Percentiles rank a stretch among this genome's conserved stretches.
These are phyloP conservation scores for Melipona beecheii DNA, from an alignment of 2,888 invertebrate genomes.

Conservation along the genomic window DNA sequence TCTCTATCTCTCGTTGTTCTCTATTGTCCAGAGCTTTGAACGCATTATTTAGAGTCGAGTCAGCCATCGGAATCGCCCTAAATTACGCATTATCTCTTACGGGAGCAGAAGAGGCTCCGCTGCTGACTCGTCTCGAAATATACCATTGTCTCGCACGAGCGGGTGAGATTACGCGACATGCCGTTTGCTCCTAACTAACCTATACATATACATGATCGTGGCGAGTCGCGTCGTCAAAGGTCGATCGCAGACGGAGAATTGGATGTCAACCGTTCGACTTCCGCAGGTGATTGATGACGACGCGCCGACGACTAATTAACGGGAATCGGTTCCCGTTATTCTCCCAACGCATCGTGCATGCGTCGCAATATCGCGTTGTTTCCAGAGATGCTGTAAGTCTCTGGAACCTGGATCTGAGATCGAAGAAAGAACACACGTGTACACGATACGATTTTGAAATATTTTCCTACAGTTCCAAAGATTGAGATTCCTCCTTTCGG, in stretches of 20 bases:
- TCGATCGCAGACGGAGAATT: slow-evolving; percentile 34
- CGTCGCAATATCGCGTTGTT: not conserved
- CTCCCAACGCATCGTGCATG: slow-evolving; percentile 12
- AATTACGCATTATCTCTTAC: slow-evolving; percentile 68
- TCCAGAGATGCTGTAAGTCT: not conserved
- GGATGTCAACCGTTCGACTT: slow-evolving; percentile 48
- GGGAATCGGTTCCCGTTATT: slow-evolving; percentile 36
- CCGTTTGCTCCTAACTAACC: slow-evolving; percentile 49
- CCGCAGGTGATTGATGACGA: slow-evolving; percentile 46
- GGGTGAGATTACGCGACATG: slow-evolving; percentile 53
- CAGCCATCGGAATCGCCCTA: slow-evolving; percentile 59
- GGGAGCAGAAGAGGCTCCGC: slow-evolving; percentile 42
- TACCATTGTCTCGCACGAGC: slow-evolving; percentile 53
- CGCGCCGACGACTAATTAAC: slow-evolving; percentile 44
- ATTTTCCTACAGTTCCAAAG: too few relatives aligned
- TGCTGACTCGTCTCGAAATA: slow-evolving; percentile 64
- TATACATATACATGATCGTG: slow-evolving; percentile 41
- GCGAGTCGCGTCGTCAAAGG: slow-evolving; percentile 47
- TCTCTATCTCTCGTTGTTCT: slow-evolving; percentile 20
- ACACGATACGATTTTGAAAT: too few relatives aligned
- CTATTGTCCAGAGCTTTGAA: slow-evolving; percentile 49
- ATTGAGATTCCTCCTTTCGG: too few relatives aligned
- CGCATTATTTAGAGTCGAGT: slow-evolving; percentile 67
- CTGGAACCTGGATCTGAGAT: not conserved
- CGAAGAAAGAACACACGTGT: not conserved